Evolutionary conservation across 2,888 invertebrate species (phyloP).

Genomic region (Campoplex capitator): DNA sequence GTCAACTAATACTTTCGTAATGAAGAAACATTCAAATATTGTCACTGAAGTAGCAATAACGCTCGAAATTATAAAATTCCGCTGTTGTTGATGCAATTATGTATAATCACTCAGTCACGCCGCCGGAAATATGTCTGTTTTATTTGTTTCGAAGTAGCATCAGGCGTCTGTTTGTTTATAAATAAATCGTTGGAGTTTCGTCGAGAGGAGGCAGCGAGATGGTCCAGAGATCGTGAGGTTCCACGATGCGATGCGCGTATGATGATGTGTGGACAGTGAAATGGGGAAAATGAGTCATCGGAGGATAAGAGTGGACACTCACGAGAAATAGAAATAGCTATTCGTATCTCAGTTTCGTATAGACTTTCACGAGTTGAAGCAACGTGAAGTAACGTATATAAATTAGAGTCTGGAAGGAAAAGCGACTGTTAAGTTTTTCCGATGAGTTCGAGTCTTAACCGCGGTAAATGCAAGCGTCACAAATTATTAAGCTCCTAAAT

Average conservation of each 20-base stretch:
- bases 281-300: conserved; percentile 60
- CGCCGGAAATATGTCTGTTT: not conserved
- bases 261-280: conserved; percentile 44
- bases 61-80: no score
- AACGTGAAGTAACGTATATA: not conserved
- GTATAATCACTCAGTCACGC: not conserved
- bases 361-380: not conserved
- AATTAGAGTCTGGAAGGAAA: not conserved
- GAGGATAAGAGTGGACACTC: conserved; percentile 65
- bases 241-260: not conserved
- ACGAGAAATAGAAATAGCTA: conserved; percentile 69
- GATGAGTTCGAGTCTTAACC: conserved; percentile 37
- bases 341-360: conserved; percentile 19
- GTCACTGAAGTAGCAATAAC: not conserved
- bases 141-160: not conserved
- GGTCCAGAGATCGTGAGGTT: conserved; percentile 63
- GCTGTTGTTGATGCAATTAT: not conserved
- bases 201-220: conserved; percentile 67
- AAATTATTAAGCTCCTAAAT: conserved; percentile 56
- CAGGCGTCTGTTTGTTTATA: conserved; percentile 70
- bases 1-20: not conserved
- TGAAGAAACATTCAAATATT: not conserved
- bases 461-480: not conserved
- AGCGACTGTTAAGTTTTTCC: conserved; percentile 43
- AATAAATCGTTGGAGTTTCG: conserved; percentile 73